Conservation (phyloP, 2,797 vertebrate species). For the Spinus pinus region DNA sequence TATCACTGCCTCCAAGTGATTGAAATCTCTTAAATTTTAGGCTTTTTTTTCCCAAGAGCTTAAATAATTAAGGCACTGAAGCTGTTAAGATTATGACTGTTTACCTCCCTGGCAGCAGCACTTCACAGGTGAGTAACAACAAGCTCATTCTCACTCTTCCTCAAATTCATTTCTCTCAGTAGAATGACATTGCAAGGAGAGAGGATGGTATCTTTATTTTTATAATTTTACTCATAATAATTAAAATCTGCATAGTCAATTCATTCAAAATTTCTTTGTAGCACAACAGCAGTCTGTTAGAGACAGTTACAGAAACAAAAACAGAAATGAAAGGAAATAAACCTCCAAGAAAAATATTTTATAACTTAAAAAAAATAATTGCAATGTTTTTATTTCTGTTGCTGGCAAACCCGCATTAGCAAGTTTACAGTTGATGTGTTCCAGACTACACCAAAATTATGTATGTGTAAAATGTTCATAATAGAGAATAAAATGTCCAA, state of each 20-base stretch:
- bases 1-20: neutral
- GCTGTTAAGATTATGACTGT: neutral
- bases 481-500: constrained; percentile 45
- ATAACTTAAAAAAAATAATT: constrained; percentile 23
- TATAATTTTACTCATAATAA: neutral
- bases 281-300: neutral
- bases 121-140: neutral
- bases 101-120: neutral
- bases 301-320: constrained; percentile 16
- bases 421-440: constrained; percentile 38
- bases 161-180: neutral
- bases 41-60: neutral
- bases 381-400: constrained; percentile 18
- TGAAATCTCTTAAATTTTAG: neutral
- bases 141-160: neutral
- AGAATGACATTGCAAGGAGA: neutral
- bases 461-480: constrained; percentile 40
- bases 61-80: neutral
- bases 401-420: constrained; percentile 8
- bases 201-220: neutral
- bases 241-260: neutral
- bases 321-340: constrained; percentile 6
- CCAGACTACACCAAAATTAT: constrained; percentile 38
- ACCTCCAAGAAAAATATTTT: neutral
- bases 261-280: neutral